These are phyloP conservation scores for Hydropotes inermis DNA, from an alignment of 2,113 vertebrate genomes.

Conservation along the genomic window DNA sequence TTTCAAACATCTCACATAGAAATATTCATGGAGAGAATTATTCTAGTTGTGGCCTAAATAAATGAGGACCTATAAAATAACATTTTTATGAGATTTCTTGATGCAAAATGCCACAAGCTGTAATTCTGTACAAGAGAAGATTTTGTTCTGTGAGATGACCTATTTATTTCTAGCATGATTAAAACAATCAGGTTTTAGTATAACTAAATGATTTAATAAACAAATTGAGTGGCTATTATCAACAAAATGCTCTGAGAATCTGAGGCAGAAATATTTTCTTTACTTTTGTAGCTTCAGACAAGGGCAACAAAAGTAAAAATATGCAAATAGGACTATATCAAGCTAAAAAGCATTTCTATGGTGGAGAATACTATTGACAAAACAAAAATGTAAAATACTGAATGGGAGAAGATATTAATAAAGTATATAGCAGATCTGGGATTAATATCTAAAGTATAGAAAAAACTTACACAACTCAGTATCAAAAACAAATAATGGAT, in stretches of 20 bases:
- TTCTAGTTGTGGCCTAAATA: constrained; percentile 39
- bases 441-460: not conserved
- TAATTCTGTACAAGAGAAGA: not conserved
- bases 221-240: not conserved
- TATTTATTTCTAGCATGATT: constrained; percentile 38
- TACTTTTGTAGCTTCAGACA: not conserved
- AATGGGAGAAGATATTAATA: not conserved
- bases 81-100: not conserved
- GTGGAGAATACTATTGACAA: not conserved
- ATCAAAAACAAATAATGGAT: not conserved
- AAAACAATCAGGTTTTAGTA: not conserved
- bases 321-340: not conserved
- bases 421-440: not conserved
- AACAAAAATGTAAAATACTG: not conserved
- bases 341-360: not conserved
- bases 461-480: not conserved
- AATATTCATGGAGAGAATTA: not conserved
- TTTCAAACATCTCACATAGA: not conserved
- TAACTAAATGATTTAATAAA: constrained; percentile 35
- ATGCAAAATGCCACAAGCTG: constrained; percentile 27
- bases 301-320: not conserved
- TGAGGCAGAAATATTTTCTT: not conserved
- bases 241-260: not conserved
- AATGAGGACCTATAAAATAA: constrained; percentile 27
- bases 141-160: not conserved